Conservation (phyloP, 1,140 invertebrate genomes). For the Drosophila lacteicornis region DNA sequence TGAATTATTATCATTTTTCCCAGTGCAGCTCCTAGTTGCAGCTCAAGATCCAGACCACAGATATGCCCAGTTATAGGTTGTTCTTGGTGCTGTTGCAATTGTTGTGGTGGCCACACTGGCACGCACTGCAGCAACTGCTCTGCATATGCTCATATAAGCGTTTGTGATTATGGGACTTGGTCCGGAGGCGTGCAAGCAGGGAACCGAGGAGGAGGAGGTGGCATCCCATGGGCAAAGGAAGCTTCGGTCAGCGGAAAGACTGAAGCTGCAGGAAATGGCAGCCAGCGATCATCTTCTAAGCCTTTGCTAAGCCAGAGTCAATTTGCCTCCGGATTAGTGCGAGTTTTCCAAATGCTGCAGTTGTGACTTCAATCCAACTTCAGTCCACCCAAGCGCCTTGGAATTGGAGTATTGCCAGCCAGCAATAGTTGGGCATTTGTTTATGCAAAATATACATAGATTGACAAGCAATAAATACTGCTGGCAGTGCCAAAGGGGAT, state of each 20-base stretch:
- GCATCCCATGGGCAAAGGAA: constrained; percentile 23
- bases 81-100: constrained; percentile 29
- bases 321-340: constrained; percentile 28
- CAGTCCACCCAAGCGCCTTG: neutral
- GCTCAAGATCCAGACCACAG: constrained; percentile 48
- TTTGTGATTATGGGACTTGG: constrained; percentile 30
- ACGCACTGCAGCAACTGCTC: constrained; percentile 51
- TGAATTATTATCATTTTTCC: neutral
- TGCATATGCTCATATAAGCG: constrained; percentile 40
- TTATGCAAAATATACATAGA: constrained; percentile 9
- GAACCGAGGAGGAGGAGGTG: constrained; percentile 1
- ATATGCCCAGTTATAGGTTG: constrained; percentile 39
- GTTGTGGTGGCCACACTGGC: constrained; percentile 43
- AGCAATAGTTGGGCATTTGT: constrained; percentile 17
- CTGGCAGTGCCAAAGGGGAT: neutral
- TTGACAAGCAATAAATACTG: constrained; percentile 2
- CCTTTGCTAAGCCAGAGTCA: constrained; percentile 30
- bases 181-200: constrained; percentile 18
- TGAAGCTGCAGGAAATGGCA: constrained; percentile 35
- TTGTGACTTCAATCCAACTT: constrained; percentile 20
- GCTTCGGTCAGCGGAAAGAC: constrained; percentile 38
- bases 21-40: constrained; percentile 32
- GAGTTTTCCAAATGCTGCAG: constrained; percentile 19
- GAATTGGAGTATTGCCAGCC: constrained; percentile 3
- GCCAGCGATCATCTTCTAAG: constrained; percentile 38